These are phyloP conservation scores for Dipus sagitta DNA, from an alignment of 2,797 vertebrate genomes.

Conservation along the genomic window DNA sequence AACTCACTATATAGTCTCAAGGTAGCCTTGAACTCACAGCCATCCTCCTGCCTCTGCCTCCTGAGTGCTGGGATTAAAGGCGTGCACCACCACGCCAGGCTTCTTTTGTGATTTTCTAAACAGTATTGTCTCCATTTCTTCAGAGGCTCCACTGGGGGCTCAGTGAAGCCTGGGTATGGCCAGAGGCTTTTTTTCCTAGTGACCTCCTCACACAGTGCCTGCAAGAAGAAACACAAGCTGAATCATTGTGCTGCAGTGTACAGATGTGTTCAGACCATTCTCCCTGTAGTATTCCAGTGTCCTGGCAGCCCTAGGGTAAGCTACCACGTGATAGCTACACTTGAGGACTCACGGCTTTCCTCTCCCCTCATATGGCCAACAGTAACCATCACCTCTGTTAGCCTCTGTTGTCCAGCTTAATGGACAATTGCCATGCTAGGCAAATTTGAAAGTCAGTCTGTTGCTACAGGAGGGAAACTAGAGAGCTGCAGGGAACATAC, in stretches of 20 bases:
- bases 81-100: too few species aligned
- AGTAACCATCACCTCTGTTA: background rate
- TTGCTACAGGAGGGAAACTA: background rate
- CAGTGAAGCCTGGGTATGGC: slow-evolving; percentile 33
- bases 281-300: slow-evolving; percentile 22
- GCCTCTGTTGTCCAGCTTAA: background rate
- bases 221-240: slow-evolving; percentile 26
- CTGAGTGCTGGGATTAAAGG: too few species aligned
- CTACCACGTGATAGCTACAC: background rate
- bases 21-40: too few species aligned
- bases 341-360: background rate
- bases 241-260: slow-evolving; percentile 47
- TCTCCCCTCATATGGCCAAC: background rate
- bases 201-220: slow-evolving; percentile 41
- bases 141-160: background rate
- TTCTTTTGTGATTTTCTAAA: slow-evolving; percentile 6
- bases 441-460: background rate
- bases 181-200: slow-evolving; percentile 1
- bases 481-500: background rate
- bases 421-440: background rate
- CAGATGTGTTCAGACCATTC: background rate
- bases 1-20: too few species aligned
- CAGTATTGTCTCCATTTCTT: background rate
- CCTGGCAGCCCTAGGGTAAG: background rate
- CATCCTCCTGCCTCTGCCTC: too few species aligned